These are phyloP conservation scores for Drosophila bocqueti DNA, from an alignment of 1,140 invertebrate species.

Conservation along the genomic window DNA sequence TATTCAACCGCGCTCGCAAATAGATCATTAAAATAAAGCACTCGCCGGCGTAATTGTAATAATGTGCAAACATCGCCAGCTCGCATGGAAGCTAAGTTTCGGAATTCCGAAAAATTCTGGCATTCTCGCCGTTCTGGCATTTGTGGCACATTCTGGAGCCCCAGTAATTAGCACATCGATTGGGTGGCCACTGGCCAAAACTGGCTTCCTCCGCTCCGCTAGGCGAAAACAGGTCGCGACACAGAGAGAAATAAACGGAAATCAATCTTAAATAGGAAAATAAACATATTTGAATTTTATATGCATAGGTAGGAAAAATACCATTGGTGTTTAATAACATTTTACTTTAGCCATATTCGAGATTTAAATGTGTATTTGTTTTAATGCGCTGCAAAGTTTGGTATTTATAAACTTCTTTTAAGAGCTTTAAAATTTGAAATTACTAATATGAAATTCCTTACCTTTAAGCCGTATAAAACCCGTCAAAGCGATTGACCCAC, in stretches of 20 bases:
- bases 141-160: constrained; percentile 12
- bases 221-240: constrained; percentile 34
- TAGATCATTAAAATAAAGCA: constrained; percentile 56
- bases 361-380: too few relatives aligned
- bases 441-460: neutral
- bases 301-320: too few relatives aligned
- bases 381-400: too few relatives aligned
- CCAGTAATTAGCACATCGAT: constrained; percentile 55
- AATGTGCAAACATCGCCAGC: constrained; percentile 65
- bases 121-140: neutral
- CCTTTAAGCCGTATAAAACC: neutral
- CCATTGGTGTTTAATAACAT: too few relatives aligned
- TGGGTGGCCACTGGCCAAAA: constrained; percentile 44
- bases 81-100: neutral
- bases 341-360: too few relatives aligned
- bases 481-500: constrained; percentile 19
- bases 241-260: neutral
- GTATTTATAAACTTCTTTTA: too few relatives aligned
- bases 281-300: too few relatives aligned
- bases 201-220: constrained; percentile 47
- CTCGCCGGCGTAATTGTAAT: constrained; percentile 60
- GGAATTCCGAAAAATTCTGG: constrained; percentile 2
- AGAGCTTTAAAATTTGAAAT: neutral
- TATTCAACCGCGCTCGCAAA: constrained; percentile 65
- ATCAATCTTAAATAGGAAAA: too few relatives aligned